Evolutionary conservation across 2,113 vertebrate species (phyloP).

Genomic region (Etheostoma spectabile): DNA sequence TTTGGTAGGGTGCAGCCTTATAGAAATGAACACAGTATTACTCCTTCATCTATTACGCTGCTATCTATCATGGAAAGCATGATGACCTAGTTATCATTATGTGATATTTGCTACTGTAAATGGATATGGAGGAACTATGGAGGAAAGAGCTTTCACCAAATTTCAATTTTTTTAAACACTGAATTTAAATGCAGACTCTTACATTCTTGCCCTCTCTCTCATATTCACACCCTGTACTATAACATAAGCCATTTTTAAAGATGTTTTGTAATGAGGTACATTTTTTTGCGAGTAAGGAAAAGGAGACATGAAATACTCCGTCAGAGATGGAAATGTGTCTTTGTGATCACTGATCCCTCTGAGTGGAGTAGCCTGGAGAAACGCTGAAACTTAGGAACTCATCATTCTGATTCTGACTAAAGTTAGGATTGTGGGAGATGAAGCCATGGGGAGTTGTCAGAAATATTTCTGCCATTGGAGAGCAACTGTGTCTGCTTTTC

Average conservation of each 20-base stretch:
- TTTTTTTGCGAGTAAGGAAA: slow-evolving; percentile 38
- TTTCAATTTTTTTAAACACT: not conserved
- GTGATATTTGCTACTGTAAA: not conserved
- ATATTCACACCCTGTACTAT: not conserved
- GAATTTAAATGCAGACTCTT: not conserved
- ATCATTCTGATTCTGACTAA: slow-evolving; percentile 49
- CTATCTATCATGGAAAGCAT: not conserved
- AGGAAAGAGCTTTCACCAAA: not conserved
- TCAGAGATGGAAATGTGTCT: slow-evolving; percentile 59
- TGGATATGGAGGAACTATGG: not conserved
- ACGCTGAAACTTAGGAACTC: slow-evolving; percentile 52
- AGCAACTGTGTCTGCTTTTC: slow-evolving; percentile 24
- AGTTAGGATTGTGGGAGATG: slow-evolving; percentile 48
- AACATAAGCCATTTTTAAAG: slow-evolving; percentile 36
- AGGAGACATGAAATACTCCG: slow-evolving; percentile 39
- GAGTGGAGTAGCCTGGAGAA: slow-evolving; percentile 62
- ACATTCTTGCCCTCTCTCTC: not conserved
- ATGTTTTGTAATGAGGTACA: slow-evolving; percentile 43
- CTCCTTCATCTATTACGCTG: not conserved
- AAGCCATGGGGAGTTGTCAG: slow-evolving; percentile 57
- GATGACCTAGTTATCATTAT: not conserved
- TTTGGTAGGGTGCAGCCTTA: not conserved
- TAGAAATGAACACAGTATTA: not conserved
- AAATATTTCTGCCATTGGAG: slow-evolving; percentile 37
- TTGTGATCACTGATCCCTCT: slow-evolving; percentile 61